Base-by-base conservation (phyloP, 2,113 vertebrate species). In the Zeus faber region DNA sequence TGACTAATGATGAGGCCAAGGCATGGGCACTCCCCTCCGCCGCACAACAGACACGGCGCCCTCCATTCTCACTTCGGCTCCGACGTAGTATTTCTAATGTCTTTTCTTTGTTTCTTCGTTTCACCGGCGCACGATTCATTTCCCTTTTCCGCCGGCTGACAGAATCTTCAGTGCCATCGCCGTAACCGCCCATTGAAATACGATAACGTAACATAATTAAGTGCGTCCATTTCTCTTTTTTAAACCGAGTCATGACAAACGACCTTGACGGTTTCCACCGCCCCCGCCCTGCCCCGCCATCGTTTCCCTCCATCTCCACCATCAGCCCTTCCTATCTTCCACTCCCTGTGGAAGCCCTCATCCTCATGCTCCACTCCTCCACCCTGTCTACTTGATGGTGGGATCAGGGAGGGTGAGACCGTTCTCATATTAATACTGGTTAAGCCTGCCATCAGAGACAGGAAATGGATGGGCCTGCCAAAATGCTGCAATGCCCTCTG, bases 341-440 rank as follows among this genome's bases (percentile, higher is more conserved):
- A 55, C 67, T 71, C 70, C 72, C 58, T 49, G 31, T 45, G n/a
- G n/a, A n/a, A 4, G 60, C 65, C 68, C 49, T 51, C 49, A 21
- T 75, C 62, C 58, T 70, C 54, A 29, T 66, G 60, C 46, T 58
- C 50, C 46, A 31, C 67, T 68, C 51, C 67, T 70, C 40, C 40
- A 3, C 45, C 70, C 47, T 31, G 48, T 1, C 14, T 72, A 40
- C 26, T 80, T 66, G 49, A 76, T 75, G 70, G 52, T 56, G 55
- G 52, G 74, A 51, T 72, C 64, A 54, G 69, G 47, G 63, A 49
- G 59, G 78, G 79, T 77, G 65, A 77, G 49, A 58, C 46, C 63
- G 65, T 72, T 80, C 77, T 69, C 69, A 82, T 74, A 80, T 81
- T 61, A 79, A 80, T 70, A 82, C 49, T 31, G n/a, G 22, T 62